These are phyloP conservation scores for Mungos mungo DNA, from an alignment of 2,113 vertebrate genomes.

Conservation along the genomic window DNA sequence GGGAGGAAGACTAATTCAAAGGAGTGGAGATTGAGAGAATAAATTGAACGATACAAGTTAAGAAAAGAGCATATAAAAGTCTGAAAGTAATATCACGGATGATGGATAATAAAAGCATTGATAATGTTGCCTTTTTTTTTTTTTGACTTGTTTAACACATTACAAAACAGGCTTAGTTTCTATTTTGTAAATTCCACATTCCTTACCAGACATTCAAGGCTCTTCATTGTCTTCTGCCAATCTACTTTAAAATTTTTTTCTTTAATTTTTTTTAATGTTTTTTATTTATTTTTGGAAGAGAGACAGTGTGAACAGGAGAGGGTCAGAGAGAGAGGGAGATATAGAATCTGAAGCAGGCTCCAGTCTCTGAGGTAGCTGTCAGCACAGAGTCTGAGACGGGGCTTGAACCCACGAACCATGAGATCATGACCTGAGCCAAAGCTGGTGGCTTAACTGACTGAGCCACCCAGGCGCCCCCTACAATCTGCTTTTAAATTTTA, in stretches of 20 bases:
- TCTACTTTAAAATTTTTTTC: neutral
- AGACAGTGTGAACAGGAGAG: too few relatives aligned
- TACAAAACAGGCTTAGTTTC: conserved; percentile 15
- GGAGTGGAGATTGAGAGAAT: neutral
- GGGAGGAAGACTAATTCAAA: neutral
- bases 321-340: too few relatives aligned
- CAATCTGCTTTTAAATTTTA: neutral
- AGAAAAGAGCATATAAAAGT: neutral
- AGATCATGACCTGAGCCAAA: too few relatives aligned
- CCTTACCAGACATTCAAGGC: neutral
- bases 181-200: neutral
- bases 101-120: neutral
- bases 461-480: neutral
- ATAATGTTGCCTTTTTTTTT: neutral
- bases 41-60: conserved; percentile 10
- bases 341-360: too few relatives aligned
- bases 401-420: too few relatives aligned
- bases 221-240: neutral
- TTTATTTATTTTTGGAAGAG: too few relatives aligned
- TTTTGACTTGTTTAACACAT: neutral
- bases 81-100: neutral
- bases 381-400: too few relatives aligned
- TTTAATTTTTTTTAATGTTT: too few relatives aligned
- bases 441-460: too few relatives aligned
- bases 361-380: too few relatives aligned